Evolutionary conservation across 2,113 vertebrate species (phyloP).

Genomic region (Neodontobutis hainanensis): DNA sequence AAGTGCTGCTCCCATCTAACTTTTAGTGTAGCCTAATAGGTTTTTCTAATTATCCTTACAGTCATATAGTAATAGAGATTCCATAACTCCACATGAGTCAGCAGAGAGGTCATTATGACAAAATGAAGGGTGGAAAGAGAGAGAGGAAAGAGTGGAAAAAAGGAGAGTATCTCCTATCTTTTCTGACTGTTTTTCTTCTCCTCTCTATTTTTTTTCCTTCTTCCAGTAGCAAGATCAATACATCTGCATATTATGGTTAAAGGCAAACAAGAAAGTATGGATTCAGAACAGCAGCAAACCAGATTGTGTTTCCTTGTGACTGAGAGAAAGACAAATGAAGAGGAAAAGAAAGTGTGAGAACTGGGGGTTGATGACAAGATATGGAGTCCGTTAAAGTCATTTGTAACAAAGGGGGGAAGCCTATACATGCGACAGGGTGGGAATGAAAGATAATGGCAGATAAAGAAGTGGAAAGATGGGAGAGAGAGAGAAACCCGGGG

Average conservation of each 20-base stretch:
- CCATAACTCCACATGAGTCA: conserved; percentile 56
- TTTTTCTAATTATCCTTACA: conserved; percentile 46
- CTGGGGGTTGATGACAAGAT: conserved; percentile 18
- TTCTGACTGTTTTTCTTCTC: background rate
- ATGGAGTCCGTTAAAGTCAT: conserved; percentile 17
- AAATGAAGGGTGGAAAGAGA: conserved; percentile 28
- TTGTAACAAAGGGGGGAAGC: conserved; percentile 15
- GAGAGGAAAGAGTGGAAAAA: conserved; percentile 27
- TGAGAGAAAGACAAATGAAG: conserved; percentile 1
- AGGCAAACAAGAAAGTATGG: conserved; percentile 23
- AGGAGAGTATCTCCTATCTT: conserved; percentile 45
- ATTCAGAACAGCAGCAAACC: conserved; percentile 22
- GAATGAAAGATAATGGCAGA: conserved; percentile 38
- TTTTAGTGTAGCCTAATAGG: conserved; percentile 31
- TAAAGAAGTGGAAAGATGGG: conserved; percentile 2
- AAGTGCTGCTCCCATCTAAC: conserved; percentile 19
- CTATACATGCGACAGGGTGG: conserved; percentile 13
- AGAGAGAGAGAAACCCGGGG: background rate
- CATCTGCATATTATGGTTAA: conserved; percentile 48
- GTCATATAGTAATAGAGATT: conserved; percentile 41
- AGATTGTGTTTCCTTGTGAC: conserved; percentile 18
- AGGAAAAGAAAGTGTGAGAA: background rate
- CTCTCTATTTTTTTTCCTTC: background rate
- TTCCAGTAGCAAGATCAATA: conserved; percentile 50
- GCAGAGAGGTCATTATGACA: conserved; percentile 54